phyloP scores from a whole-genome alignment of 2,797 vertebrate species.

The Amniataba percoides region DNA sequence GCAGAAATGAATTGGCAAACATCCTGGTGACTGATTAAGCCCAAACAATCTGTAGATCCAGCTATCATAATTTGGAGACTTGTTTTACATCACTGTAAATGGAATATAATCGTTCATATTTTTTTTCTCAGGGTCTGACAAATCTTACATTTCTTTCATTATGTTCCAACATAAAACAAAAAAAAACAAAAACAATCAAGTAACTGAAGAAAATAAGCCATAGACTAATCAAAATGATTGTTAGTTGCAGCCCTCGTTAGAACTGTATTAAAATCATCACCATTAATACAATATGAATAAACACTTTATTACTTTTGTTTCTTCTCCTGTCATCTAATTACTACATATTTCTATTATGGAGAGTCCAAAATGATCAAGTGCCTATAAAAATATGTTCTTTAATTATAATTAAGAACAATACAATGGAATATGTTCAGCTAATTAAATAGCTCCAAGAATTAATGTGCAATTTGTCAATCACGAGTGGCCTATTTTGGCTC shows the following conservation, averaged over 20 bases:
- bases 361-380: not conserved
- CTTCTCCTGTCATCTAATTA: not conserved
- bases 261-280: not conserved
- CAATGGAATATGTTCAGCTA: not conserved
- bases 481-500: not conserved
- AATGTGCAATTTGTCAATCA: slow-evolving; percentile 12
- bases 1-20: not conserved
- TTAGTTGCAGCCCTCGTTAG: not conserved
- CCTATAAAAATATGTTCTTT: not conserved
- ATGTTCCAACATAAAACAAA: not conserved
- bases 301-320: not conserved
- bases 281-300: not conserved
- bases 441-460: not conserved
- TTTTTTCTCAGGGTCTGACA: not conserved
- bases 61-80: not conserved
- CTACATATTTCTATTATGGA: not conserved
- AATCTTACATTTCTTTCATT: not conserved
- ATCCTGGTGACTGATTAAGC: not conserved
- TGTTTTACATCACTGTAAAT: not conserved
- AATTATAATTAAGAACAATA: slow-evolving; percentile 4
- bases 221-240: not conserved
- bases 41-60: not conserved
- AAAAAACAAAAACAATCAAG: not conserved
- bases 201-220: not conserved
- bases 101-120: not conserved